phyloP scores from a whole-genome alignment of 2,888 invertebrate species.

The Plemyria rubiginata region DNA sequence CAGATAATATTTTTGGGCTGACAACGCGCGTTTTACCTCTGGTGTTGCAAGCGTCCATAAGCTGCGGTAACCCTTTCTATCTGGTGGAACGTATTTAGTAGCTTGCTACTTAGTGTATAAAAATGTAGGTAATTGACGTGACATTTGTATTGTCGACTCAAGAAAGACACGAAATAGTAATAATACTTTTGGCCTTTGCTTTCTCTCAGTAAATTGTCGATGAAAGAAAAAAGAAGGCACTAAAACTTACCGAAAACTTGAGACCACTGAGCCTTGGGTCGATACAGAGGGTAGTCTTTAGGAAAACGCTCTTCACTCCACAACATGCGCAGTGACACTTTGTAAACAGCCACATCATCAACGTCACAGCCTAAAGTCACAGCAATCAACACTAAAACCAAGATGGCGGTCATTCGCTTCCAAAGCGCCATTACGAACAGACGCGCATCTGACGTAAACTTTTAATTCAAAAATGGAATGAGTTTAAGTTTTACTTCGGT shows the following conservation, averaged over 20 bases:
- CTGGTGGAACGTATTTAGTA: too few species aligned
- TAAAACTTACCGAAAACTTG: conserved; percentile 92
- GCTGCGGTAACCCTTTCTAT: too few species aligned
- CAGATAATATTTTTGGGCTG: too few species aligned
- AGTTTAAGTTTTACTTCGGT: conserved; percentile 41
- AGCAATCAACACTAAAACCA: conserved; percentile 60
- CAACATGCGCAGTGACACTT: conserved; percentile 92
- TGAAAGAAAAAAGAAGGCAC: conserved; percentile 33
- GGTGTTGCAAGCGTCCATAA: too few species aligned
- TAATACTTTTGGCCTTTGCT: neutral
- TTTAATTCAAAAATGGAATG: conserved; percentile 21
- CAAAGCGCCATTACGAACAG: conserved; percentile 56
- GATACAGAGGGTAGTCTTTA: conserved; percentile 93
- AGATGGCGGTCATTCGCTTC: conserved; percentile 69
- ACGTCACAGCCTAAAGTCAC: conserved; percentile 85
- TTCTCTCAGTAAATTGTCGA: neutral
- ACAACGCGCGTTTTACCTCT: too few species aligned
- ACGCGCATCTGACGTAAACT: conserved; percentile 39
- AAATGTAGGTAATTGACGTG: too few species aligned
- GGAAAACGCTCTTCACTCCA: conserved; percentile 96
- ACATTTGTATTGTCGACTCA: too few species aligned
- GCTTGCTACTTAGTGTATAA: too few species aligned
- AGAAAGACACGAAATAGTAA: conserved; percentile 23
- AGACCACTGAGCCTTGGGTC: conserved; percentile 97
- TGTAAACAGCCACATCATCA: conserved; percentile 93